Percentiles rank a stretch among this genome's conserved stretches.
phyloP scores from a whole-genome alignment of 2,797 vertebrate genomes.

The Ibycter americanus region DNA sequence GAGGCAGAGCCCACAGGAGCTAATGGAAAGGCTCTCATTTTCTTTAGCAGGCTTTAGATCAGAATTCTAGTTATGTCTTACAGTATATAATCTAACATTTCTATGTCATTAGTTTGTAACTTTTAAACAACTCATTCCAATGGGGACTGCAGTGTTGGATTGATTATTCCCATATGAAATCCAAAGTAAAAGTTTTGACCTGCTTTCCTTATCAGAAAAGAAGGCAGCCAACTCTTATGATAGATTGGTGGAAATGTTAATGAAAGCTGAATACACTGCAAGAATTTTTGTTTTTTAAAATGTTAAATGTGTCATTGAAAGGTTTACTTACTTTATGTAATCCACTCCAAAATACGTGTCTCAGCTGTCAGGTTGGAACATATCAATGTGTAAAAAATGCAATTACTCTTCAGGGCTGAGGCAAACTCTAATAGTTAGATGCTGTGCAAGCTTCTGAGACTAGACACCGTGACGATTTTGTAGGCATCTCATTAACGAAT shows the following conservation, averaged over 20 bases:
- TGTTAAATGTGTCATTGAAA: conserved; percentile 35
- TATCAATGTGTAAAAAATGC: conserved; percentile 73
- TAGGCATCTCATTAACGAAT: conserved; percentile 77
- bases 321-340: conserved; percentile 47
- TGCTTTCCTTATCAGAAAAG: background rate
- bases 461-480: conserved; percentile 73
- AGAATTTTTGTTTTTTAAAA: background rate
- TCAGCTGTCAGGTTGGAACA: conserved; percentile 59
- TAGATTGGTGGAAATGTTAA: background rate
- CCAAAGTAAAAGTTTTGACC: background rate
- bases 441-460: conserved; percentile 72
- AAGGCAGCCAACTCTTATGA: background rate
- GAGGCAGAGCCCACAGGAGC: background rate
- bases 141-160: background rate
- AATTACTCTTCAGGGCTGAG: conserved; percentile 71
- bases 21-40: background rate
- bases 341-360: conserved; percentile 49
- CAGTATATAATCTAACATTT: background rate
- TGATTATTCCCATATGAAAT: background rate
- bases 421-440: conserved; percentile 68
- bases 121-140: background rate
- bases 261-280: background rate
- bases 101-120: background rate
- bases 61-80: background rate
- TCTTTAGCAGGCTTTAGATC: background rate